Percentiles rank a stretch among this genome's conserved stretches.
Conservation (phyloP, 2,797 vertebrate species). For the Cyclopterus lumpus region DNA sequence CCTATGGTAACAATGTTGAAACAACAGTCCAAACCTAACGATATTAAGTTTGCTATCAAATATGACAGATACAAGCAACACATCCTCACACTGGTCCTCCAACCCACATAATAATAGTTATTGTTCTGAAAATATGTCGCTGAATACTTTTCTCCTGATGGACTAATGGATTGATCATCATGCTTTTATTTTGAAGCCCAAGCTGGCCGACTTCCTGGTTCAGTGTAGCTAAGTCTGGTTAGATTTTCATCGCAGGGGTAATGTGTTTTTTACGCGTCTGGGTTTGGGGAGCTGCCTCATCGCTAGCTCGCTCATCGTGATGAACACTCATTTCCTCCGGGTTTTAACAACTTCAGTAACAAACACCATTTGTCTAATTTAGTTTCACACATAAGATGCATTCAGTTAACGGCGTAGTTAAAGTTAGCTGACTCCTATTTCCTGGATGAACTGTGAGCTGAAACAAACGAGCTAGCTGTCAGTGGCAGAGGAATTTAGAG, state of each 20-base stretch:
- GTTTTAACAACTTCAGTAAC: not conserved
- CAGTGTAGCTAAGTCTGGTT: rapidly evolving
- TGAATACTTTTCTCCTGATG: not conserved
- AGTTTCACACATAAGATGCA: no score
- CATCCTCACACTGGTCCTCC: no score
- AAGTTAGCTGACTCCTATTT: constrained; percentile 12
- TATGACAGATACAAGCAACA: no score
- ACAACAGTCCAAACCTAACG: no score
- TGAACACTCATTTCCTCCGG: constrained; percentile 11
- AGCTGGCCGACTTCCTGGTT: constrained; percentile 12
- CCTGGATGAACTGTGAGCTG: constrained; percentile 17
- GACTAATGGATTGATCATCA: not conserved
- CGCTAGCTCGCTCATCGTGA: constrained; percentile 31
- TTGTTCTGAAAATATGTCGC: not conserved
- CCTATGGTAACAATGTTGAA: no score
- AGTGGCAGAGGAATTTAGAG: constrained; percentile 35
- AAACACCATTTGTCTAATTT: not conserved
- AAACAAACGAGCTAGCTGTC: constrained; percentile 16
- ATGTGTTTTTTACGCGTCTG: constrained; percentile 70
- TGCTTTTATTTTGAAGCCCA: constrained; percentile 53
- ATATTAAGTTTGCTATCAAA: no score
- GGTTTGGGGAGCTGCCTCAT: constrained; percentile 17
- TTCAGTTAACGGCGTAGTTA: not conserved
- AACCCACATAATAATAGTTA: no score
- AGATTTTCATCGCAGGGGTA: constrained; percentile 31